A percentile compares a stretch with the other conserved stretches of the same genome.
Evolutionary conservation across 2,797 vertebrate genomes (phyloP).

Genomic region (Eutrigla gurnardus): DNA sequence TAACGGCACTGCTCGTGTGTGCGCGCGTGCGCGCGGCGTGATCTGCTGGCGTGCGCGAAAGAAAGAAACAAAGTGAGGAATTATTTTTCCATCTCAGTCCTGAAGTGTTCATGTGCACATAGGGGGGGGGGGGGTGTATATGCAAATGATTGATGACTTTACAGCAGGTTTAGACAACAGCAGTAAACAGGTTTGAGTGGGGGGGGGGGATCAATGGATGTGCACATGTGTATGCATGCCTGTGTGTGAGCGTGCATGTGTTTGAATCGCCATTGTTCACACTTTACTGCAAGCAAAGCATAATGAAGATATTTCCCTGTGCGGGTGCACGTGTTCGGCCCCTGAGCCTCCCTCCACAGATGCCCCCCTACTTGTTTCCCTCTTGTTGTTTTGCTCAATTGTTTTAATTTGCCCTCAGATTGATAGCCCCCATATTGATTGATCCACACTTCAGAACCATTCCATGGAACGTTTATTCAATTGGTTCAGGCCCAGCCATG

Average conservation of each 20-base stretch:
- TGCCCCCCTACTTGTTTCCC: slow-evolving; percentile 62
- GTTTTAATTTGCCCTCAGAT: slow-evolving; percentile 85
- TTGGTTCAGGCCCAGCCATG: slow-evolving; percentile 79
- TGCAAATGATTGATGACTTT: slow-evolving; percentile 87
- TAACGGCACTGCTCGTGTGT: slow-evolving; percentile 7
- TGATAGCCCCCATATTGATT: slow-evolving; percentile 85
- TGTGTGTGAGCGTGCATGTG: slow-evolving; percentile 55
- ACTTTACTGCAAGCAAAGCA: slow-evolving; percentile 72
- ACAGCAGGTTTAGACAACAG: slow-evolving; percentile 88
- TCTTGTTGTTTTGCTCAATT: slow-evolving; percentile 81
- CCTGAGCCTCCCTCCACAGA: slow-evolving; percentile 25
- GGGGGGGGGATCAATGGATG: slow-evolving; percentile 67
- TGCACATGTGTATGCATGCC: slow-evolving; percentile 71
- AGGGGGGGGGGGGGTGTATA: slow-evolving; percentile 62
- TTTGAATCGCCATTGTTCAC: slow-evolving; percentile 60
- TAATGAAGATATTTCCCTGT: slow-evolving; percentile 56
- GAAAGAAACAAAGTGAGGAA: slow-evolving; percentile 6
- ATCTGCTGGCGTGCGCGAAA: not conserved
- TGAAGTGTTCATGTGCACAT: slow-evolving; percentile 2
- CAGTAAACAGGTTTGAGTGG: slow-evolving; percentile 87
- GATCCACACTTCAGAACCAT: slow-evolving; percentile 85
- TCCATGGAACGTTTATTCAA: slow-evolving; percentile 88
- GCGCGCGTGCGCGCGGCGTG: not conserved
- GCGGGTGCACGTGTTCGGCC: slow-evolving; percentile 30
- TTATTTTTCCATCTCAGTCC: slow-evolving; percentile 3